Evolutionary conservation across 2,113 vertebrate species (phyloP).

Genomic region (Microtus pennsylvanicus): DNA sequence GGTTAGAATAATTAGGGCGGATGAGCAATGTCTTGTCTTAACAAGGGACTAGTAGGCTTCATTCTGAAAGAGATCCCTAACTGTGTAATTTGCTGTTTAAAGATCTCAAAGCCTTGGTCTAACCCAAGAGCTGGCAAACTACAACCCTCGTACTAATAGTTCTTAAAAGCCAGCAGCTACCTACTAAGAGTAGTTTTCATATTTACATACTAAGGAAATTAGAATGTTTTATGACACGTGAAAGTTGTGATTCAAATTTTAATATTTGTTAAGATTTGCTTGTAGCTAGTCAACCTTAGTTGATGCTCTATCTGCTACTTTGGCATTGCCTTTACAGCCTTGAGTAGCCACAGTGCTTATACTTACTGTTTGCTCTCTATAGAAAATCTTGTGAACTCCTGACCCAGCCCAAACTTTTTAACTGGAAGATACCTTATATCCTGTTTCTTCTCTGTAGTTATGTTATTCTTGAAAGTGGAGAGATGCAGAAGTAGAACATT

Average conservation of each 20-base stretch:
- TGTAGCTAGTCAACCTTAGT: not conserved
- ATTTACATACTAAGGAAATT: not conserved
- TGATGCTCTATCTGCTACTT: not conserved
- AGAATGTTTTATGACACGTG: not conserved
- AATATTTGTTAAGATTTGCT: constrained; percentile 12
- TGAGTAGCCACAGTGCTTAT: not conserved
- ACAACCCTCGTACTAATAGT: not conserved
- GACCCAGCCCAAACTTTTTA: not conserved
- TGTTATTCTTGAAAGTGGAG: not conserved
- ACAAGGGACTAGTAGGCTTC: constrained; percentile 4
- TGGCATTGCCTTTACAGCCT: not conserved
- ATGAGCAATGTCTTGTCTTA: not conserved
- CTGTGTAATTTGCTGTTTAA: not conserved
- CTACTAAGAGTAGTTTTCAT: not conserved
- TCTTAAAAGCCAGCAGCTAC: constrained; percentile 26
- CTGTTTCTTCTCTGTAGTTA: constrained; percentile 3
- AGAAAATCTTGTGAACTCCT: constrained; percentile 13
- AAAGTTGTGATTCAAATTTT: constrained; percentile 54
- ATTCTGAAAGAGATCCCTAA: constrained; percentile 25
- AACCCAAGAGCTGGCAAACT: not conserved
- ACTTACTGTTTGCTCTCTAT: constrained; percentile 11
- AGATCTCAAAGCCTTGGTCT: constrained; percentile 13
- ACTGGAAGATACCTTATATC: not conserved
- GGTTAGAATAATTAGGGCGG: not conserved
- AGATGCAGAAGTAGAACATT: not conserved